Evolutionary conservation across 2,797 vertebrate species (phyloP).

Genomic region (Chromobotia macracanthus): DNA sequence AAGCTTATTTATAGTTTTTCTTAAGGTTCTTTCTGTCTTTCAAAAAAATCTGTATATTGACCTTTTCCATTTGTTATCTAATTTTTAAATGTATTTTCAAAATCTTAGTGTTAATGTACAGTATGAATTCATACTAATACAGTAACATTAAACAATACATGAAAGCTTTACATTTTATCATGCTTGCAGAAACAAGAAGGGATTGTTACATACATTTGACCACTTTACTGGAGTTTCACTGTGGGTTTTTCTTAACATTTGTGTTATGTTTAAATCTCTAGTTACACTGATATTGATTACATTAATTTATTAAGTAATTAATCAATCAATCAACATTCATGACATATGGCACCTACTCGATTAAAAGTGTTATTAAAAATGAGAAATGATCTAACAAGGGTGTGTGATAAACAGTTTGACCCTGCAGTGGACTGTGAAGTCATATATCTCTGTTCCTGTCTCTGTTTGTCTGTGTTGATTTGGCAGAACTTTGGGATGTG

Average conservation of each 20-base stretch:
- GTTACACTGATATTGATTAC: no score
- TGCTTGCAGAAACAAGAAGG: not conserved
- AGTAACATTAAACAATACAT: not conserved
- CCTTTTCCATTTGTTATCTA: not conserved
- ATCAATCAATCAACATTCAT: no score
- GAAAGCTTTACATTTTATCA: not conserved
- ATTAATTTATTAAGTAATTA: no score
- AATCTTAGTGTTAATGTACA: no score
- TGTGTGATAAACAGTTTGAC: no score
- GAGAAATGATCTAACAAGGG: no score
- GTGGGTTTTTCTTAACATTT: not conserved
- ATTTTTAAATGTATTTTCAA: not conserved
- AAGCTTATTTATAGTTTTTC: conserved; percentile 11
- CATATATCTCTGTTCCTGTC: not conserved
- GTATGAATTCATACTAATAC: no score
- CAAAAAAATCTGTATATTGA: not conserved
- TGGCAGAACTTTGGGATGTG: conserved; percentile 80
- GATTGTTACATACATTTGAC: not conserved
- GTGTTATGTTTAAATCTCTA: no score
- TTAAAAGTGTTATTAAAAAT: no score
- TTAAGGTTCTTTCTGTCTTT: not conserved
- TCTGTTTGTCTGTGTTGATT: not conserved
- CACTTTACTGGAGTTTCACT: not conserved
- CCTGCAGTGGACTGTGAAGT: no score
- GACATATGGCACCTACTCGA: no score